Evolutionary conservation across 2,797 vertebrate genomes (phyloP), one percentile per base, ranked within the genome.

Genomic region (Phaenicophaeus curvirostris): DNA sequence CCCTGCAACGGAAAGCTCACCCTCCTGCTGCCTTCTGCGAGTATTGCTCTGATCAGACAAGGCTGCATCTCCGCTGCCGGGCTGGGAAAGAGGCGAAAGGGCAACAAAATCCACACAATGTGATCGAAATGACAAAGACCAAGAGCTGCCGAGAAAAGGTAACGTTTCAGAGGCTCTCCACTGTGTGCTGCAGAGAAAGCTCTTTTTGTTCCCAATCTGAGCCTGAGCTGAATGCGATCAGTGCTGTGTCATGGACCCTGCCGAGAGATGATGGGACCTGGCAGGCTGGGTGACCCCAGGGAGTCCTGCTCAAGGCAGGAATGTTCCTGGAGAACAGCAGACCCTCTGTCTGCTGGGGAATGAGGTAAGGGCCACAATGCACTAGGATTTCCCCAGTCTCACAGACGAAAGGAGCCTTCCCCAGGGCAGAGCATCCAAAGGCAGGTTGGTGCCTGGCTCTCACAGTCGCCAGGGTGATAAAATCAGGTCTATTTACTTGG

Each of bases 31-130:
- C 87, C 74, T 73, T 48, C 44, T 63, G 58, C 11, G 2, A 42
- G 46, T 53, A 63, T 46, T 50, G 16, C 85, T 95, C 50, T 42
- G 13, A 68, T 95, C 68, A 4, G 94, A 85, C 92, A 82, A 44
- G 85, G 94, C 58, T 95, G 95, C 72, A 80, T 48, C 94, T 87
- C 88, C 87, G 91, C 85, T 84, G 79, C 92, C 75, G 53, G 90
- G 93, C 97, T 97, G 97, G 98, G 98, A 98, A 98, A 97, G 93
- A 93, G 96, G 96, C 74, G 77, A 87, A 89, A 92, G 33, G 85
- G 97, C 95, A 96, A 95, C 93, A 94, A 93, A 88, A 51, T 83
- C 46, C 46, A 78, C 61, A 96, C 96, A 94, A 78, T 68, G 95
- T n/a, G 81, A 95, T 5, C 86, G 96, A 93, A 95, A 96, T 68